These are phyloP conservation scores for Tragelaphus buxtoni DNA, from an alignment of 2,113 vertebrate genomes.

Conservation along the genomic window DNA sequence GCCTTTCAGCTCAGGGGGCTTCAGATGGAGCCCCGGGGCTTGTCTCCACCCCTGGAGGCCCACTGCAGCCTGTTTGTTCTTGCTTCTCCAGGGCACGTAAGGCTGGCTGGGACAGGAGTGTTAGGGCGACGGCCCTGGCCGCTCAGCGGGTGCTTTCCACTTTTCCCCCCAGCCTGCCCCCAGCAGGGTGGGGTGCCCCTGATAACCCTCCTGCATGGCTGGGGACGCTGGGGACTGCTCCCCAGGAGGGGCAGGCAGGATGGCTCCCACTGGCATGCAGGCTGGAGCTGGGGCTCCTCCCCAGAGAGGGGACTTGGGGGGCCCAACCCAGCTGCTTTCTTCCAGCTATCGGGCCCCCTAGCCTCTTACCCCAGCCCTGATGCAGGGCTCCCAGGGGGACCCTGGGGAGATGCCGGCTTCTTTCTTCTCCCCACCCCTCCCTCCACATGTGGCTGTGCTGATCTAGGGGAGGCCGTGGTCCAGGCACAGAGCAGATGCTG, in stretches of 20 bases:
- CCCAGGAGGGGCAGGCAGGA: neutral
- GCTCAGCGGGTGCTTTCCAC: fast-evolving
- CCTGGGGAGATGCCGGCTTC: neutral
- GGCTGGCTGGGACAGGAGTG: no score
- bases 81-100: neutral
- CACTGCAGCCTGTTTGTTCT: neutral
- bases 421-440: neutral
- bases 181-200: neutral
- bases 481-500: neutral
- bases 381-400: neutral
- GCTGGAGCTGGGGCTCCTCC: constrained; percentile 8
- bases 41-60: neutral
- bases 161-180: no score
- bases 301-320: neutral
- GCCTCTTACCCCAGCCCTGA: neutral
- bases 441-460: neutral
- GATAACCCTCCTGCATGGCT: neutral
- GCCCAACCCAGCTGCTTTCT: neutral
- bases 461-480: neutral
- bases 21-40: neutral
- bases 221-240: neutral
- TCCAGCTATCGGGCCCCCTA: neutral
- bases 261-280: neutral
- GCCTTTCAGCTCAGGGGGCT: neutral
- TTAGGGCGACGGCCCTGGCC: fast-evolving